Conservation (phyloP, 2,888 invertebrate genomes). For the Sesamia inferens region DNA sequence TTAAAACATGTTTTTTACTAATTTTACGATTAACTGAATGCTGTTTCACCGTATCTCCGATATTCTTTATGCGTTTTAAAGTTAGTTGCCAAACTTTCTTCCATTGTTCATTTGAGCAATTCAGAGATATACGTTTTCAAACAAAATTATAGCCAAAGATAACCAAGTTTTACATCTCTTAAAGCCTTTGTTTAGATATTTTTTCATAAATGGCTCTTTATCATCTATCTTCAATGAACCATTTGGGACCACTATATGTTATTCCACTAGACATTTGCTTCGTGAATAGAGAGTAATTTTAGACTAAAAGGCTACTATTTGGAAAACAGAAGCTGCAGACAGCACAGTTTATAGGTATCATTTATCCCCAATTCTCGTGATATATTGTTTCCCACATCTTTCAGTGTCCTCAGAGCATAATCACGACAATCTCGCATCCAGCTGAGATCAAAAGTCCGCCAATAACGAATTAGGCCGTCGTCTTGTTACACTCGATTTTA, state of each 20-base stretch:
- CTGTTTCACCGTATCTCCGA: conserved; percentile 10
- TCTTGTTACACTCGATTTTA: conserved; percentile 75
- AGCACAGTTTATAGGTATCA: conserved; percentile 5
- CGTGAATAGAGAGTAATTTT: conserved; percentile 25
- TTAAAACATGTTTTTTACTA: conserved; percentile 13
- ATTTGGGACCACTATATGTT: conserved; percentile 37
- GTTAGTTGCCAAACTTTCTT: conserved; percentile 46
- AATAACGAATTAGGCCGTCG: conserved; percentile 79
- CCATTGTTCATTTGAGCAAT: conserved; percentile 48
- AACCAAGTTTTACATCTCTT: conserved; percentile 40
- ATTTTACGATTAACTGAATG: conserved; percentile 12
- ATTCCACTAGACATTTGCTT: conserved; percentile 17
- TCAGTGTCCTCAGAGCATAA: conserved; percentile 38
- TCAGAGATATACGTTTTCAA: conserved; percentile 37
- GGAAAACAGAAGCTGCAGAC: conserved; percentile 10
- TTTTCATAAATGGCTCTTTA: conserved; percentile 35
- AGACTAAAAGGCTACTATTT: conserved; percentile 7
- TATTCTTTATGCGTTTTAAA: conserved; percentile 40
- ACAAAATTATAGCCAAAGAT: conserved; percentile 35
- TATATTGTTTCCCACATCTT: conserved; percentile 44
- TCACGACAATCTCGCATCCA: conserved; percentile 46
- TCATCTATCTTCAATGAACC: conserved; percentile 28
- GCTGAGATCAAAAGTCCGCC: conserved; percentile 59
- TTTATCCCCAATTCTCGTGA: conserved; percentile 19
- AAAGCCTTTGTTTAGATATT: conserved; percentile 25